phyloP scores from a whole-genome alignment of 2,113 vertebrate species.

The Phalacrocorax carbo region DNA sequence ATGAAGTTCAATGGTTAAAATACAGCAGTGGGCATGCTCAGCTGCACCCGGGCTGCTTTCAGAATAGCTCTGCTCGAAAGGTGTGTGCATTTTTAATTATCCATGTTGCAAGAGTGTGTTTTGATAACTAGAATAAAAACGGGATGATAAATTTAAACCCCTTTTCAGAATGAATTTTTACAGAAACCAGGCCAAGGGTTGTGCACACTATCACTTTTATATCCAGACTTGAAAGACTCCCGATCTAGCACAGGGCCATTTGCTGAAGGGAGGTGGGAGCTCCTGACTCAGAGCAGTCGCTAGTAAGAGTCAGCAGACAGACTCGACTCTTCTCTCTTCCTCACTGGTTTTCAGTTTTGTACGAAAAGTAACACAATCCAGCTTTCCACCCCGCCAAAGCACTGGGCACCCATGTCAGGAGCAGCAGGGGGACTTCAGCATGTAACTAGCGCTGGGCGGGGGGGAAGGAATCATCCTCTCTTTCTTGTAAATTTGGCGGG shows the following conservation, averaged over 20 bases:
- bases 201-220: not conserved
- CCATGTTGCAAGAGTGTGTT: not conserved
- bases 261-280: not conserved
- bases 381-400: not conserved
- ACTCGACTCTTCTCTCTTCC: not conserved
- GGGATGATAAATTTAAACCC: not conserved
- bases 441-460: rapidly evolving
- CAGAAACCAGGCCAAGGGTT: not conserved
- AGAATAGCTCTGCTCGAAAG: not conserved
- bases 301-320: not conserved
- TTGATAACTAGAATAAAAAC: not conserved
- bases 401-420: not conserved
- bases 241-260: not conserved
- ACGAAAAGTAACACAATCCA: not conserved
- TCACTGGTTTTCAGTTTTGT: not conserved
- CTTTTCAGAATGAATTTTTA: not conserved
- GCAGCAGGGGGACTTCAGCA: not conserved
- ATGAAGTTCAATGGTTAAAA: not conserved
- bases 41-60: not conserved
- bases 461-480: not conserved
- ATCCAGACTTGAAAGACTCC: not conserved
- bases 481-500: not conserved
- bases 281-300: not conserved
- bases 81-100: not conserved
- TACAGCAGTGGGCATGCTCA: rapidly evolving